These are phyloP conservation scores for Andricus curvator DNA, from an alignment of 2,888 invertebrate species.

Conservation along the genomic window DNA sequence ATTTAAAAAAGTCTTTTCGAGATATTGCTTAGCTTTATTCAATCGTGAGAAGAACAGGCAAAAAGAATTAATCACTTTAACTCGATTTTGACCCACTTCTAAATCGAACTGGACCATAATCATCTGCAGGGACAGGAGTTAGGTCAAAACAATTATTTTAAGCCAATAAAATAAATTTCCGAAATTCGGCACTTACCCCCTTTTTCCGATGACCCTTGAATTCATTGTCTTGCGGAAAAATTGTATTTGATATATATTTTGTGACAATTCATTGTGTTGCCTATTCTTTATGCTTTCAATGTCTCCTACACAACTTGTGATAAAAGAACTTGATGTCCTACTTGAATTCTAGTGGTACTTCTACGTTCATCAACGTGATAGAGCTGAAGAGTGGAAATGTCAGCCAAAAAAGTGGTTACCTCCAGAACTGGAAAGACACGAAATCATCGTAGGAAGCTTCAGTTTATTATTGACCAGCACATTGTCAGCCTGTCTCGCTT, in stretches of 20 bases:
- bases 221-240: too few species aligned
- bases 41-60: too few species aligned
- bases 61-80: too few species aligned
- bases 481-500: constrained; percentile 82
- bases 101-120: too few species aligned
- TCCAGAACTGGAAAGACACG: constrained; percentile 84
- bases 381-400: constrained; percentile 86
- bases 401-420: constrained; percentile 85
- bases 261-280: background rate
- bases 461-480: constrained; percentile 81
- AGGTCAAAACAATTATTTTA: too few species aligned
- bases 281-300: background rate
- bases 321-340: background rate
- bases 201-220: too few species aligned
- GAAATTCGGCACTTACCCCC: too few species aligned
- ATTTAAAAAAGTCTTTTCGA: too few species aligned
- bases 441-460: constrained; percentile 83
- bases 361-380: constrained; percentile 83
- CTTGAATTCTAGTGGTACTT: constrained; percentile 83
- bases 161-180: too few species aligned
- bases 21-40: too few species aligned
- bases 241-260: background rate
- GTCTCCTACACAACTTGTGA: background rate
- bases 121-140: too few species aligned
- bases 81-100: too few species aligned